phyloP scores from a whole-genome alignment of 2,113 vertebrate genomes.

The Paradoxurus hermaphroditus region DNA sequence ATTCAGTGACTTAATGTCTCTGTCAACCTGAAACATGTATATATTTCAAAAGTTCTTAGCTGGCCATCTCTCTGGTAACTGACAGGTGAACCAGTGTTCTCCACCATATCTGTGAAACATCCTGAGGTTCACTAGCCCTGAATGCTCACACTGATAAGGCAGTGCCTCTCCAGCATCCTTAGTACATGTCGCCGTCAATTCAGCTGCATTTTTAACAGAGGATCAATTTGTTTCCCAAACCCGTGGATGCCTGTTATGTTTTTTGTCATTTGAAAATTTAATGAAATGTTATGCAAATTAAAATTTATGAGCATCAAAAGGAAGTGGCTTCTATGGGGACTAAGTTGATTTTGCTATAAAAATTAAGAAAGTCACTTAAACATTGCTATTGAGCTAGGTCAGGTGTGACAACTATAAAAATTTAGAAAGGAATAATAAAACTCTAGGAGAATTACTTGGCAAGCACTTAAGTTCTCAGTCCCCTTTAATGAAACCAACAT shows the following conservation, averaged over 20 bases:
- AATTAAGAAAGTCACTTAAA: conserved; percentile 59
- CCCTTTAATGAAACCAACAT: conserved; percentile 46
- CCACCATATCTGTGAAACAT: background rate
- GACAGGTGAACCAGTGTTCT: background rate
- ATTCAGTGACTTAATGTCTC: background rate
- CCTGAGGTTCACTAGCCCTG: background rate
- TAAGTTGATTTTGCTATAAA: conserved; percentile 40
- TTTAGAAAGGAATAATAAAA: conserved; percentile 69
- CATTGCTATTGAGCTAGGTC: conserved; percentile 57
- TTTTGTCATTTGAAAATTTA: conserved; percentile 25
- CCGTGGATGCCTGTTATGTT: background rate
- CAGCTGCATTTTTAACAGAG: background rate
- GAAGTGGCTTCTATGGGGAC: conserved; percentile 14
- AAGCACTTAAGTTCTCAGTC: conserved; percentile 24
- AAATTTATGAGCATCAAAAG: conserved; percentile 26
- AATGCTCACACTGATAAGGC: accelerated
- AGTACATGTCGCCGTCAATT: background rate
- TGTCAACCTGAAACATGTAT: background rate
- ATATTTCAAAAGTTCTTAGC: background rate
- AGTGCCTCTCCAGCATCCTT: background rate
- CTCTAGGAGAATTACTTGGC: conserved; percentile 56
- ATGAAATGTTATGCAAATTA: conserved; percentile 23
- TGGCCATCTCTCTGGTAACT: background rate
- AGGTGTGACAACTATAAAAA: conserved; percentile 65
- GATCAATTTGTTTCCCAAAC: background rate